Evolutionary conservation across 1,140 invertebrate genomes (phyloP).

Genomic region (Chelonus insularis): DNA sequence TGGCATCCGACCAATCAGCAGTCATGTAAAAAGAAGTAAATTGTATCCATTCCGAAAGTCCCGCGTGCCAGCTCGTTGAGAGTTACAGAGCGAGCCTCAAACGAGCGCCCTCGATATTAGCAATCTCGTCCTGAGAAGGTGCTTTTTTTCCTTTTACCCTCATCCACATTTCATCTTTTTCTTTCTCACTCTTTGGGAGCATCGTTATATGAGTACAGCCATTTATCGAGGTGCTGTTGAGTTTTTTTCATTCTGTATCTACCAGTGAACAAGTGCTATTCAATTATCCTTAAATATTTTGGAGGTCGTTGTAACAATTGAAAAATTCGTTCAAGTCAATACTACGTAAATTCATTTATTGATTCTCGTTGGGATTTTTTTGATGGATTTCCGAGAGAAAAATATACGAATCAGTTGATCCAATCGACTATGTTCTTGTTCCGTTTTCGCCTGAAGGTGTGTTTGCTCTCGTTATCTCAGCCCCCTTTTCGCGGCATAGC

Average conservation of each 20-base stretch:
- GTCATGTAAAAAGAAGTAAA: constrained; percentile 25
- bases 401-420: not conserved
- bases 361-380: not conserved
- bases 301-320: not conserved
- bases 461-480: constrained; percentile 24
- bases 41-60: constrained; percentile 23
- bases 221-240: constrained; percentile 8
- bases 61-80: constrained; percentile 7
- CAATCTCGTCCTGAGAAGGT: constrained; percentile 10
- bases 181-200: constrained; percentile 7
- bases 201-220: not conserved
- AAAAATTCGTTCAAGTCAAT: no score
- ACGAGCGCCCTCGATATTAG: constrained; percentile 20
- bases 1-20: constrained; percentile 19
- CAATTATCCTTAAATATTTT: not conserved
- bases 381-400: not conserved
- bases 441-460: constrained; percentile 13
- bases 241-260: not conserved
- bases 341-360: not conserved
- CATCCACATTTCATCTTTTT: constrained; percentile 3
- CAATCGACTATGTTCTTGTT: not conserved
- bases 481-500: not conserved
- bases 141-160: not conserved
- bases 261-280: not conserved
- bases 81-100: constrained; percentile 4